phyloP scores from a whole-genome alignment of 2,888 invertebrate genomes.

The Cryptus viduatorius region DNA sequence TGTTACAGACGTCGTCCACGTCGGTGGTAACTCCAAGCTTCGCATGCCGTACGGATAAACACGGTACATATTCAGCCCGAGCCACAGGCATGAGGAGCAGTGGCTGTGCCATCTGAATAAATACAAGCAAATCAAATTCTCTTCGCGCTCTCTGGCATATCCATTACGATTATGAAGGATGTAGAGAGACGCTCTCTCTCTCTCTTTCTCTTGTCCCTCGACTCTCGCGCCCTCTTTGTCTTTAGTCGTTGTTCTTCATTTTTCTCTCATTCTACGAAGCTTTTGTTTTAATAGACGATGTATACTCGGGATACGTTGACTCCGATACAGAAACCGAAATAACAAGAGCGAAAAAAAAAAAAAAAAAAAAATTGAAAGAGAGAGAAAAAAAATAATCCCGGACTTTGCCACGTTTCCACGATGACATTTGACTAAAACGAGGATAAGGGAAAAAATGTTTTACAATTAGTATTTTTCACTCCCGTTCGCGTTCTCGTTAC shows the following conservation, averaged over 20 bases:
- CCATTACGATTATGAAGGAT: slow-evolving; percentile 69
- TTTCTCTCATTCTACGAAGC: slow-evolving; percentile 13
- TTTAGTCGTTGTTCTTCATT: slow-evolving; percentile 3
- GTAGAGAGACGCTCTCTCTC: slow-evolving; percentile 37
- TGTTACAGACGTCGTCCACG: slow-evolving; percentile 52
- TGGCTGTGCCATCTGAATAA: slow-evolving; percentile 70
- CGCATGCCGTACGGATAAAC: slow-evolving; percentile 51
- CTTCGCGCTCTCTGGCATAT: slow-evolving; percentile 69
- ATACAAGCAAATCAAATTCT: slow-evolving; percentile 71
- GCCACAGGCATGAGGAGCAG: slow-evolving; percentile 44
- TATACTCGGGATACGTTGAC: slow-evolving; percentile 35
- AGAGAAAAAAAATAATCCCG: slow-evolving; percentile 4
- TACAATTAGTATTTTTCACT: slow-evolving; percentile 24
- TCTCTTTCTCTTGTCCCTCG: slow-evolving; percentile 8
- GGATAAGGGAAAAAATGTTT: slow-evolving; percentile 28
- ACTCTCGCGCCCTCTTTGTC: background rate
- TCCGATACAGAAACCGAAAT: slow-evolving; percentile 48
- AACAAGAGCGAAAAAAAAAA: slow-evolving; percentile 8
- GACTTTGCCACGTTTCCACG: slow-evolving; percentile 26
- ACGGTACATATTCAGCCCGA: slow-evolving; percentile 48
- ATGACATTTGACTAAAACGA: slow-evolving; percentile 44
- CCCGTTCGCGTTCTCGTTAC: background rate
- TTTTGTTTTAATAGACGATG: slow-evolving; percentile 49
- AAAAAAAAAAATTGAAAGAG: background rate
- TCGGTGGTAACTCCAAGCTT: slow-evolving; percentile 57